These are phyloP conservation scores for Caenorhabditis latens DNA, from an alignment of 1,140 invertebrate species.

Conservation along the genomic window DNA sequence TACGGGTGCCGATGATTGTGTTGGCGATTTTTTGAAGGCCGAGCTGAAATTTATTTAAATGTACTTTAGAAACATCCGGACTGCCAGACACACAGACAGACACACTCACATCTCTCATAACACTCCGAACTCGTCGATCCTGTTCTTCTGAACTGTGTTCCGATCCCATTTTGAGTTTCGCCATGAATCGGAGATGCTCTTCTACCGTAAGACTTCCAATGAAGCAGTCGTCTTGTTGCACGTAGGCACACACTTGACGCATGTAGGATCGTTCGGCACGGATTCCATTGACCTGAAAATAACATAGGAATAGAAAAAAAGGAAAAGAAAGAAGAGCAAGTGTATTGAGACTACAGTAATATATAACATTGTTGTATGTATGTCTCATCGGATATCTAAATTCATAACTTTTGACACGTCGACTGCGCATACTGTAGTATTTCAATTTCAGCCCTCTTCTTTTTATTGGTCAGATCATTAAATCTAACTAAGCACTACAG, in stretches of 20 bases:
- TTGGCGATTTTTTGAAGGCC: constrained; percentile 82
- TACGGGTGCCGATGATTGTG: constrained; percentile 88
- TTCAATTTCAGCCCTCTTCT: too few species aligned
- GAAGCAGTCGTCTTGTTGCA: constrained; percentile 92
- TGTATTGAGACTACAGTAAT: not conserved
- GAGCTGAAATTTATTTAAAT: constrained; percentile 80
- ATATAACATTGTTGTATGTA: too few species aligned
- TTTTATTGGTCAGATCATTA: too few species aligned
- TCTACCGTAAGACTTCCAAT: constrained; percentile 89
- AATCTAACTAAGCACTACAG: too few species aligned
- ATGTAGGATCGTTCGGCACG: constrained; percentile 80
- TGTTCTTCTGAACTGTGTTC: constrained; percentile 83
- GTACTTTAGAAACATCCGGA: too few species aligned
- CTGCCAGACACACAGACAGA: not conserved
- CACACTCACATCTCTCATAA: constrained; percentile 85
- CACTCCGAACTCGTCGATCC: constrained; percentile 88
- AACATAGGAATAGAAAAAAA: not conserved
- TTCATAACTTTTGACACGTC: too few species aligned
- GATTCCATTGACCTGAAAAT: constrained; percentile 71
- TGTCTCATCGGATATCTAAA: too few species aligned
- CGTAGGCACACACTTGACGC: constrained; percentile 88
- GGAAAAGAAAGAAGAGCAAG: not conserved
- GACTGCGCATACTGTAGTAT: too few species aligned
- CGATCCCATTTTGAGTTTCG: constrained; percentile 90
- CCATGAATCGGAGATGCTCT: constrained; percentile 91